Evolutionary conservation across 2,113 vertebrate species (phyloP).

Genomic region (Nycticorax nycticorax): DNA sequence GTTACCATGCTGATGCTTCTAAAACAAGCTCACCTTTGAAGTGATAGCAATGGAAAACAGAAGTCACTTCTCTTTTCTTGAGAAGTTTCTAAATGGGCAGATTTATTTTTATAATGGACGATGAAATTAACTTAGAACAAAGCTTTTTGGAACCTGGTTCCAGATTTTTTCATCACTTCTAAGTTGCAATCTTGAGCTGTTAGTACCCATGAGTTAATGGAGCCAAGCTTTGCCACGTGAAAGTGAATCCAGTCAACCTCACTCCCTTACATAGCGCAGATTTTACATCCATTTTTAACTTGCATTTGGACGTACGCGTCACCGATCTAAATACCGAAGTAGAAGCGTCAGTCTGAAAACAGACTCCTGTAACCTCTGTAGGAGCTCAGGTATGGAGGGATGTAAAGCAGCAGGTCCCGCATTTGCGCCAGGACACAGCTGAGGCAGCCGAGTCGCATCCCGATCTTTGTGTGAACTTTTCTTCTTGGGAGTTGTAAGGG

Average conservation of each 20-base stretch:
- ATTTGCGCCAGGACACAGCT: neutral
- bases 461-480: neutral
- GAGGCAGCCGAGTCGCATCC: neutral
- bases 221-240: neutral
- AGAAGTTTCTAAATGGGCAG: neutral
- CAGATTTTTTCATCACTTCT: neutral
- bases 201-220: neutral
- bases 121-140: neutral
- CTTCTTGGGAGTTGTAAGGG: neutral
- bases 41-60: neutral
- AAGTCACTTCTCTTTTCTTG: neutral
- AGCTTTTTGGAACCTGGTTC: neutral
- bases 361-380: neutral
- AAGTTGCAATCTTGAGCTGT: neutral
- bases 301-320: neutral
- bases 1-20: fast-evolving
- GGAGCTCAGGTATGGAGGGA: neutral
- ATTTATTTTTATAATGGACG: neutral
- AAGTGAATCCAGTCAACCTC: neutral
- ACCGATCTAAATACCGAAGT: neutral
- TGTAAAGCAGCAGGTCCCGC: neutral
- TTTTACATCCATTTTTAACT: neutral
- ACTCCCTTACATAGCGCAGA: neutral
- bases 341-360: neutral
- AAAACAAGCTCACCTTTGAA: neutral